Evolutionary conservation across 2,113 vertebrate genomes (phyloP).

Genomic region (Corapipo altera): DNA sequence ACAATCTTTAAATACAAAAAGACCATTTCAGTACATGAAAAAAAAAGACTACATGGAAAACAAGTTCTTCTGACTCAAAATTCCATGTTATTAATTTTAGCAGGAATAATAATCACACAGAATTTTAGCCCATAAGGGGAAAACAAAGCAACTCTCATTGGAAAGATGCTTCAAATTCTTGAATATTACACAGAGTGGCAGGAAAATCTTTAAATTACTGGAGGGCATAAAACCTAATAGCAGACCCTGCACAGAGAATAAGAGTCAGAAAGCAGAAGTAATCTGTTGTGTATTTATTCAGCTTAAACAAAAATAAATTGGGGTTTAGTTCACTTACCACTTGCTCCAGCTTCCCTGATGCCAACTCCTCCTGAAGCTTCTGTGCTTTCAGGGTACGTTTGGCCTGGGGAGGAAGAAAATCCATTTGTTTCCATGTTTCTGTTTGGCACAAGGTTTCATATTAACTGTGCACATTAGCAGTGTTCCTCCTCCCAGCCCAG

Average conservation of each 20-base stretch:
- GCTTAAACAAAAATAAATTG: background rate
- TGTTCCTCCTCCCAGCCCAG: background rate
- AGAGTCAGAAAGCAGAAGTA: background rate
- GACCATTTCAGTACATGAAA: background rate
- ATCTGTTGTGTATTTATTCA: background rate
- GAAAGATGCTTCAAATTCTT: background rate
- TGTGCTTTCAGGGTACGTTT: constrained; percentile 96
- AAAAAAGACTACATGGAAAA: background rate
- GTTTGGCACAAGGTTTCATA: background rate
- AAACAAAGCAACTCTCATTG: background rate
- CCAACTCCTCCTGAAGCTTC: constrained; percentile 95
- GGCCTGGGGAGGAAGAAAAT: constrained; percentile 74
- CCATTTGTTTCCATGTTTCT: background rate
- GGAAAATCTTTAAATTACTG: background rate
- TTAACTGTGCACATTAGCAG: background rate
- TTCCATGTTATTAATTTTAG: background rate
- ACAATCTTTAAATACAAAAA: background rate
- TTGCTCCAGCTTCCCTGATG: constrained; percentile 93
- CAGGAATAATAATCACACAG: background rate
- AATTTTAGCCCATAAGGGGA: background rate
- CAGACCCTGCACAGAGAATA: background rate
- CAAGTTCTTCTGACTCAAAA: background rate
- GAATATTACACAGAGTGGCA: background rate
- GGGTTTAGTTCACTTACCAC: constrained; percentile 76
- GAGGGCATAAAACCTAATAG: background rate